Conservation (phyloP, 2,113 vertebrate genomes). For the Macquaria ambigua region DNA sequence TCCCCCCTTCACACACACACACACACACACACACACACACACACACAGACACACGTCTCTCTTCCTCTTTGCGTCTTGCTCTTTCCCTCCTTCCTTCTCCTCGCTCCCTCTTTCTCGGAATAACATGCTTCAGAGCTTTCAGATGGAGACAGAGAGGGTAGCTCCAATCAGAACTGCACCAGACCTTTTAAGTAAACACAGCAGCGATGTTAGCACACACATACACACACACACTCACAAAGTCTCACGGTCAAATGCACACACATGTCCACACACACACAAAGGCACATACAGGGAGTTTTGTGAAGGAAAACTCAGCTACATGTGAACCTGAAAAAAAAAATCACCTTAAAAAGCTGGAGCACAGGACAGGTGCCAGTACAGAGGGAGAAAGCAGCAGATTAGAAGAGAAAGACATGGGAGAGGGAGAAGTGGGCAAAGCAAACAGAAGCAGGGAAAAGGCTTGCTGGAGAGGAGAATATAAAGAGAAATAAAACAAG, state of each 20-base stretch:
- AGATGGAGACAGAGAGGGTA: constrained; percentile 66
- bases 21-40: constrained; percentile 6
- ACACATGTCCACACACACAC: neutral
- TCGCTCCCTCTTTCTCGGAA: constrained; percentile 50
- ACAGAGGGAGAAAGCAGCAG: constrained; percentile 52
- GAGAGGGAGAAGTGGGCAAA: constrained; percentile 40
- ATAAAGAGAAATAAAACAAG: constrained; percentile 52
- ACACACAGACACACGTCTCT: constrained; percentile 10
- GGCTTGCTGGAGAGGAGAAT: constrained; percentile 39
- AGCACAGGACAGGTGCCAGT: constrained; percentile 50
- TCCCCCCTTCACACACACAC: neutral
- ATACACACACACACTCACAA: neutral
- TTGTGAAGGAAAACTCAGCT: neutral
- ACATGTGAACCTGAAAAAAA: neutral
- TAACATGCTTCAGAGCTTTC: constrained; percentile 75
- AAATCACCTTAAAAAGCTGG: constrained; percentile 35
- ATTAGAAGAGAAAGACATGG: constrained; percentile 63
- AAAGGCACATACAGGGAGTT: neutral
- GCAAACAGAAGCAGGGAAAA: constrained; percentile 42
- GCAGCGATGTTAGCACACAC: constrained; percentile 28
- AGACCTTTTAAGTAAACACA: constrained; percentile 74
- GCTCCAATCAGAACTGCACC: constrained; percentile 68
- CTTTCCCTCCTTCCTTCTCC: constrained; percentile 20
- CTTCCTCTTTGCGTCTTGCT: constrained; percentile 25
- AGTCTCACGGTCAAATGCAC: constrained; percentile 7